Conservation (phyloP, 1,140 invertebrate genomes). For the Pseudomyrmex cubaensis region DNA sequence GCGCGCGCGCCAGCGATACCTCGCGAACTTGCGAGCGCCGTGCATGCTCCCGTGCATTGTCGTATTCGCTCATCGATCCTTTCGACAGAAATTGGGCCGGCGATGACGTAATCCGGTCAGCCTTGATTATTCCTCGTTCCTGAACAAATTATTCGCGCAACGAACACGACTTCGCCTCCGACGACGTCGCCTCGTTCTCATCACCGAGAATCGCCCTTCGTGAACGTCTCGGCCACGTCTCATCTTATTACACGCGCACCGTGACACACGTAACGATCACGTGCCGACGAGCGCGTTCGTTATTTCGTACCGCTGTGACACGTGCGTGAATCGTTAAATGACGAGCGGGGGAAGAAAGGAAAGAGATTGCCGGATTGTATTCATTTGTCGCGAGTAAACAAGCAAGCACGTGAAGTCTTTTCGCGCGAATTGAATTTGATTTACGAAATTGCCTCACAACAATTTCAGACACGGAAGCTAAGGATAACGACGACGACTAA, state of each 20-base stretch:
- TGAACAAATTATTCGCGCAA: conserved; percentile 75
- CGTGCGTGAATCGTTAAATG: conserved; percentile 71
- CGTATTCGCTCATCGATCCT: conserved; percentile 78
- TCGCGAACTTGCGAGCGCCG: not conserved
- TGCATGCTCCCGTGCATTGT: conserved; percentile 33
- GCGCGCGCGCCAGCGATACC: not conserved
- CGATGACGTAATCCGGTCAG: conserved; percentile 76
- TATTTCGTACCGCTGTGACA: conserved; percentile 41
- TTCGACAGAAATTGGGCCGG: conserved; percentile 80
- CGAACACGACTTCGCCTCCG: conserved; percentile 52
- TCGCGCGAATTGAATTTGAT: conserved; percentile 24
- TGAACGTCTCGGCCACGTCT: not conserved
- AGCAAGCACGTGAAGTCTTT: conserved; percentile 18
- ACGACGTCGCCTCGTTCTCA: conserved; percentile 27
- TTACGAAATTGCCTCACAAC: conserved; percentile 52
- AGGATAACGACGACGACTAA: conserved; percentile 46
- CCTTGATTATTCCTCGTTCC: conserved; percentile 74
- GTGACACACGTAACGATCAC: conserved; percentile 31
- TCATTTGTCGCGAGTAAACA: conserved; percentile 60
- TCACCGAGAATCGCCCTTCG: not conserved
- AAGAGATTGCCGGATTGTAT: not conserved
- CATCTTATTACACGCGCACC: conserved; percentile 1
- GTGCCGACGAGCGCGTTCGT: conserved; percentile 28
- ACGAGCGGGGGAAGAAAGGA: not conserved
- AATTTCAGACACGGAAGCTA: conserved; percentile 63